Evolutionary conservation across 2,888 invertebrate species (phyloP).

Genomic region (Dione vanillae): DNA sequence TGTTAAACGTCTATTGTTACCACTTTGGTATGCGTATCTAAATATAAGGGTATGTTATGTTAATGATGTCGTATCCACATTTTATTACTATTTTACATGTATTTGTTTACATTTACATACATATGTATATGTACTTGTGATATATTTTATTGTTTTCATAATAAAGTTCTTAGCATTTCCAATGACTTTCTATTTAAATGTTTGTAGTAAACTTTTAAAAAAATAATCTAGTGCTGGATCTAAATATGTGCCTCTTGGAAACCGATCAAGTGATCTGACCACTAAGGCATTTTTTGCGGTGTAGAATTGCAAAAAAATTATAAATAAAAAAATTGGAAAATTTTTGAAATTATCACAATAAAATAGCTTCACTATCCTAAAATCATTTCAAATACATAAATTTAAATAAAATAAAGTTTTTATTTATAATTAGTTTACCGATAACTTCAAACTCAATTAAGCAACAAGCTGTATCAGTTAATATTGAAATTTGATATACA

Average conservation of each 20-base stretch:
- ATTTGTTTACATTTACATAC: background rate
- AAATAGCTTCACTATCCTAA: background rate
- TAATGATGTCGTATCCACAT: constrained; percentile 25
- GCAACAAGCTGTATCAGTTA: background rate
- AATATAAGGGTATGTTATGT: constrained; percentile 27
- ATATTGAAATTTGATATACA: background rate
- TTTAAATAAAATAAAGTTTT: background rate
- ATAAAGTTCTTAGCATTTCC: too few species aligned
- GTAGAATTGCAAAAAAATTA: too few species aligned
- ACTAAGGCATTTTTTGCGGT: too few species aligned
- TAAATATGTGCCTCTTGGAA: too few species aligned
- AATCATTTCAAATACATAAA: too few species aligned
- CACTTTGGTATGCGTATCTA: constrained; percentile 15
- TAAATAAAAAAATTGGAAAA: background rate
- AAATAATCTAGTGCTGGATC: too few species aligned
- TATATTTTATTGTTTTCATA: background rate
- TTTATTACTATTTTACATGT: constrained; percentile 9
- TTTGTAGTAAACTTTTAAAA: too few species aligned
- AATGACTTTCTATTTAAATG: too few species aligned
- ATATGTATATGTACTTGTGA: background rate
- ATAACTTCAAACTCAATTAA: background rate
- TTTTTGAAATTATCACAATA: background rate
- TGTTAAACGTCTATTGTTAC: constrained; percentile 44
- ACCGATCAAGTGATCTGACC: too few species aligned
- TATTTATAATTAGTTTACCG: background rate